Conservation (phyloP, 2,888 invertebrate genomes). For the Eilema griseolum region DNA sequence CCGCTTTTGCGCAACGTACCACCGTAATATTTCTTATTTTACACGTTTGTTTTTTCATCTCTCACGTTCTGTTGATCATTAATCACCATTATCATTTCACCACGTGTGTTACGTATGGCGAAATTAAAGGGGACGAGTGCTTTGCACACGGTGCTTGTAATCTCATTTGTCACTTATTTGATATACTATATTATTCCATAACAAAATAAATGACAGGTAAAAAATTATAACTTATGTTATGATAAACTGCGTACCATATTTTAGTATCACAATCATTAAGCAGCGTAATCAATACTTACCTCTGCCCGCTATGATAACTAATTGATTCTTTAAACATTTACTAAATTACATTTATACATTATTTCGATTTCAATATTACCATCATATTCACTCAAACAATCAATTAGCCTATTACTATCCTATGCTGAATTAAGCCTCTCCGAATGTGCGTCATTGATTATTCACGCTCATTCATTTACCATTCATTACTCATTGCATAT, state of each 20-base stretch:
- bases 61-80: constrained; percentile 37
- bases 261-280: not conserved
- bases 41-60: constrained; percentile 49
- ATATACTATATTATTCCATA: constrained; percentile 12
- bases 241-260: not conserved
- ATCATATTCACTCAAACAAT: not conserved
- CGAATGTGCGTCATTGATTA: too few relatives aligned
- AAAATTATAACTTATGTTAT: not conserved
- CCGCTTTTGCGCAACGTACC: constrained; percentile 69
- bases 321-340: not conserved
- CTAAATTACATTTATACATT: not conserved
- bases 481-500: constrained; percentile 5
- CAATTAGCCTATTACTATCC: too few relatives aligned
- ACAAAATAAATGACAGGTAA: not conserved
- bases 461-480: not conserved
- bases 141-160: constrained; percentile 30
- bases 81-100: constrained; percentile 48
- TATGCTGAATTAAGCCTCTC: too few relatives aligned
- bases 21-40: constrained; percentile 58
- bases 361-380: constrained; percentile 2
- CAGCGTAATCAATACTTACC: not conserved
- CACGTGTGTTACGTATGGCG: constrained; percentile 35
- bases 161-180: constrained; percentile 17
- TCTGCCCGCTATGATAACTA: not conserved
- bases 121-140: constrained; percentile 30